These are phyloP conservation scores for Tetragnatha versicolor DNA, from an alignment of 1,140 invertebrate species.

Conservation along the genomic window DNA sequence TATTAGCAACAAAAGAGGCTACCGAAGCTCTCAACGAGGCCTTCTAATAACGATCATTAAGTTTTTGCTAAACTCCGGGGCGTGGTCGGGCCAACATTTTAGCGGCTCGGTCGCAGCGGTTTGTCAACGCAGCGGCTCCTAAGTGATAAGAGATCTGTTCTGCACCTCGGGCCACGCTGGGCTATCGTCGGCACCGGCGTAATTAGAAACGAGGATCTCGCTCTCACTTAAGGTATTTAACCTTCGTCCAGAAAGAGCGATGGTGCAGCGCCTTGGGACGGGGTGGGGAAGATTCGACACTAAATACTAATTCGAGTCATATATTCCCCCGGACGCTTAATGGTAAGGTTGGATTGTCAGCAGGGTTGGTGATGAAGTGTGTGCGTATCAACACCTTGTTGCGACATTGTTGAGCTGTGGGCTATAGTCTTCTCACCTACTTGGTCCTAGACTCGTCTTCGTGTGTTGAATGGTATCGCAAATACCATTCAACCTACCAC, in stretches of 20 bases:
- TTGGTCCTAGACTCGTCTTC: too few relatives aligned
- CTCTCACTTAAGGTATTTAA: conserved; percentile 27
- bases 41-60: conserved; percentile 33
- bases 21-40: background rate
- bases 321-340: too few relatives aligned
- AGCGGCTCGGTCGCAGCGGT: conserved; percentile 27
- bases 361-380: too few relatives aligned
- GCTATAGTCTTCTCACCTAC: too few relatives aligned
- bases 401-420: too few relatives aligned
- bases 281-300: too few relatives aligned
- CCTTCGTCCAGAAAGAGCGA: conserved; percentile 19
- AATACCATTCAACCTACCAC: too few relatives aligned
- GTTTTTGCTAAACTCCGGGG: conserved; percentile 13
- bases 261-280: background rate
- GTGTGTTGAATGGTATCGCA: too few relatives aligned
- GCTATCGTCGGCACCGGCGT: conserved; percentile 13
- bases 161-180: background rate
- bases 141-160: conserved; percentile 40
- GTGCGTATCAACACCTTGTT: too few relatives aligned
- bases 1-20: too few relatives aligned
- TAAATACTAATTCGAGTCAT: too few relatives aligned
- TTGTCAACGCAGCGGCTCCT: conserved; percentile 17
- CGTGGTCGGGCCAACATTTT: conserved; percentile 23
- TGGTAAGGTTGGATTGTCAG: too few relatives aligned
- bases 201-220: conserved; percentile 14